Base-by-base conservation (phyloP, 2,888 invertebrate genomes). In the Sicus ferrugineus region DNA sequence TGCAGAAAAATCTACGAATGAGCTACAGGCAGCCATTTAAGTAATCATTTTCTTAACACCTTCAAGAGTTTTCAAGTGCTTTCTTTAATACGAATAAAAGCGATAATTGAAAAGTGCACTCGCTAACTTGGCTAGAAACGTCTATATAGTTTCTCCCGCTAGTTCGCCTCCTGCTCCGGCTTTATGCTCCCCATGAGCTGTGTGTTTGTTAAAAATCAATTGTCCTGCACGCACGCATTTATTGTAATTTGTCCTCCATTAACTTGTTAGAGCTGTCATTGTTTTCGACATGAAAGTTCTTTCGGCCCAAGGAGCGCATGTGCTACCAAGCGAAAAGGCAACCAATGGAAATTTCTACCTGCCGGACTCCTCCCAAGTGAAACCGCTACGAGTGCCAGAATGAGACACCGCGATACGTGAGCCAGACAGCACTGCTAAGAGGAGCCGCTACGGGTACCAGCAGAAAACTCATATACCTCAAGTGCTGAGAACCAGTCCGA, bases 241-340 rank as follows among this genome's bases (percentile, higher is more conserved):
- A 67, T 48, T 67, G 67, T 67, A 67, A 67, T 67, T 67, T 67
- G 46, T 48, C 67, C 59, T 59, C 67, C 67, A 67, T 67, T 67
- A 67, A 48, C 67, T 67, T 67, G 67, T 67, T 67, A 67, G 67
- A 67, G 59, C 59, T 67, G 67, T 67, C 67, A 67, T 30, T 59
- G 58, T 59, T 59, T 67, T 67, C 21, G 23, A 46, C 23, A 58
- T 31, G 54, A 65, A 52, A 3, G 46, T 63, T 56, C 28, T 56
- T 34, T 34, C 23, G 14, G 31, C 63, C 16, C 16, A 54, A 38
- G 30, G 19, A 52, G 50, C 59, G 59, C 67, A 67, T 48, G 56
- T 26, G 42, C 30, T 46, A 34, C 48, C 19, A 58, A 31, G 9
- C 38, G 11, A 34, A 42, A 30, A 34, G 19, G 7, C 59, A 48